These are phyloP conservation scores for Manis javanica DNA, from an alignment of 2,797 vertebrate genomes.

Conservation along the genomic window DNA sequence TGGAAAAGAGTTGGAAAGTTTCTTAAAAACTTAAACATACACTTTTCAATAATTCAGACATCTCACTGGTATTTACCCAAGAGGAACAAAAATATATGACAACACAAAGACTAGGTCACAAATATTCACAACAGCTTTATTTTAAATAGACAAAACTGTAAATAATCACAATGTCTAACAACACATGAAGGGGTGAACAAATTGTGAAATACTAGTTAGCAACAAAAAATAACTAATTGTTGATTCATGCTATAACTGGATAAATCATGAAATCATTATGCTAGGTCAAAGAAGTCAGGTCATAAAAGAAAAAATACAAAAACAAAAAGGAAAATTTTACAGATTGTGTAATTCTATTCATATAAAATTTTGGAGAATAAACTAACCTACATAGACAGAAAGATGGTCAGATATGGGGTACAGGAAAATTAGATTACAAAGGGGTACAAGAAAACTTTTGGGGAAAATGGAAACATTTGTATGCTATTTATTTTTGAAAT, in stretches of 20 bases:
- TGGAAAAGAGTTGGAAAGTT: background rate
- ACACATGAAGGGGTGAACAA: background rate
- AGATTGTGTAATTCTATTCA: background rate
- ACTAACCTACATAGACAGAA: background rate
- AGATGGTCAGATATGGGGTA: background rate
- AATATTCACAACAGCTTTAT: background rate
- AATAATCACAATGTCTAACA: background rate
- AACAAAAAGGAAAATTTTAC: background rate
- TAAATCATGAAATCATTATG: background rate
- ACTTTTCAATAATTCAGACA: background rate
- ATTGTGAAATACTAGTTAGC: background rate
- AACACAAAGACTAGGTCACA: background rate
- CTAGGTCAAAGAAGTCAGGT: background rate
- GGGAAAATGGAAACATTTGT: background rate
- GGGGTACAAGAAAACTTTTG: background rate
- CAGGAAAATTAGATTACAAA: background rate
- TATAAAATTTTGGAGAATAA: background rate
- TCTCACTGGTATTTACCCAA: background rate
- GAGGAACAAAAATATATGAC: background rate
- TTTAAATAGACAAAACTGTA: background rate
- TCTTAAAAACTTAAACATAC: background rate
- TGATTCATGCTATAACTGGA: background rate
- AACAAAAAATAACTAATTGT: background rate
- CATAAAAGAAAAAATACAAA: background rate
- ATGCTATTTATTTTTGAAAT: background rate